Base-by-base conservation (phyloP, 2,113 vertebrate species). In the Ochotona curzoniae region DNA sequence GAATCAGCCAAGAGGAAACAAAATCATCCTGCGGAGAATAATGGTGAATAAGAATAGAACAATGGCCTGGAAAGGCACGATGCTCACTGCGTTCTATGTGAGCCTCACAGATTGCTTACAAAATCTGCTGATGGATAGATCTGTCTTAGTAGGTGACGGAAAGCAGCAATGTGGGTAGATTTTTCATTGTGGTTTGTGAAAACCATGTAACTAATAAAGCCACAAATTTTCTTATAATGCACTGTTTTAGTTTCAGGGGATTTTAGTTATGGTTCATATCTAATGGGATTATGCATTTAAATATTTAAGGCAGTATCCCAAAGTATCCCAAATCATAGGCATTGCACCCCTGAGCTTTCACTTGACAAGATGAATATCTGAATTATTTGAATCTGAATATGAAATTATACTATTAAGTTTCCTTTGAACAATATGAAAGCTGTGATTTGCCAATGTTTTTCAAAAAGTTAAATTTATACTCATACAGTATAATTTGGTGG, bases 361-460 rank as follows among this genome's bases (percentile, higher is more conserved):
- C 18, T 71, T 78, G 35, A 38, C 69, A 81, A 84, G 51, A 10
- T 20, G 4, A 87, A 10, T 51, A 4, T 25, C 30, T 93, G 32
- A 63, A 57, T 92, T 15, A 91, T 75, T 75, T 85, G 15, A 87
- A 5, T 82, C 47, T 61, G 90, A 92, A 82, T 51, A 63, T 30
- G 63, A 35, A 49, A 25, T 71, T 73, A 70, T 1, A 28, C 13
- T n/a, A 20, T 51, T 94, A 38, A 5, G 66, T 76, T 96, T 86
- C 32, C 86, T 61, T 57, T 26, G 17, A 95, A 92, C 15, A 78
- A 90, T 89, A 75, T n/a, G 21, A 76, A 51, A 91, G n/a, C 23
- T 26, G 88, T 54, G 8, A 57, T 88, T 86, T 91, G 32, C 28
- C 64, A 60, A n/a, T 93, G 70, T 64, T 96, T 74, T 87, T 8